Conservation (phyloP, 2,797 vertebrate genomes). For the Muraenolepis orangiensis region DNA sequence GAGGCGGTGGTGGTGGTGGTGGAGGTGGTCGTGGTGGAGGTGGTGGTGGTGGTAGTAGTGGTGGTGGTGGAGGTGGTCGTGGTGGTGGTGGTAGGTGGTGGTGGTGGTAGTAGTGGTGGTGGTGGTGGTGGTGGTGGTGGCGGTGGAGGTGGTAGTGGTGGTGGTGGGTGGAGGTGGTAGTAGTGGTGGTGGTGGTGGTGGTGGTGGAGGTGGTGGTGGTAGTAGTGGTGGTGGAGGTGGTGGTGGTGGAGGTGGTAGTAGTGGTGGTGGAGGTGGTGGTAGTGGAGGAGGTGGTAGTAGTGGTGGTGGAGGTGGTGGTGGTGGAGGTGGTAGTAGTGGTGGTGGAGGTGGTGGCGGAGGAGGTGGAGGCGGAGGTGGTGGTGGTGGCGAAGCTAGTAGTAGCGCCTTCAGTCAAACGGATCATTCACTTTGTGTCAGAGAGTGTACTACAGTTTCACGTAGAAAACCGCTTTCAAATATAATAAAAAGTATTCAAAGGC, state of each 20-base stretch:
- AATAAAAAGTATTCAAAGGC: too few species aligned
- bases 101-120: background rate
- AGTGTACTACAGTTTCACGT: background rate
- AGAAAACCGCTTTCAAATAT: background rate
- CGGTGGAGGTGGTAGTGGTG: background rate
- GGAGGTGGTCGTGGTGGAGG: background rate
- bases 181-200: background rate
- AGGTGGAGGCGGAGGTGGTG: constrained; percentile 24
- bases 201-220: too few species aligned
- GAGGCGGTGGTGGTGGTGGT: background rate
- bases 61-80: background rate
- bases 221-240: background rate
- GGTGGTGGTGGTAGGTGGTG: background rate
- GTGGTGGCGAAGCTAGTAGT: background rate
- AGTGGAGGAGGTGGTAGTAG: too few species aligned
- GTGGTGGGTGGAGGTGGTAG: background rate
- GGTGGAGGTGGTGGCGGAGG: too few species aligned
- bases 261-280: background rate
- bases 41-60: background rate
- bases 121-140: background rate
- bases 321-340: too few species aligned
- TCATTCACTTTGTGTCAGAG: background rate
- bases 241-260: background rate
- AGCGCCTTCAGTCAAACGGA: background rate
- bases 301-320: background rate